These are phyloP conservation scores for Hydrochoerus hydrochaeris DNA, from an alignment of 2,113 vertebrate species.

Conservation along the genomic window DNA sequence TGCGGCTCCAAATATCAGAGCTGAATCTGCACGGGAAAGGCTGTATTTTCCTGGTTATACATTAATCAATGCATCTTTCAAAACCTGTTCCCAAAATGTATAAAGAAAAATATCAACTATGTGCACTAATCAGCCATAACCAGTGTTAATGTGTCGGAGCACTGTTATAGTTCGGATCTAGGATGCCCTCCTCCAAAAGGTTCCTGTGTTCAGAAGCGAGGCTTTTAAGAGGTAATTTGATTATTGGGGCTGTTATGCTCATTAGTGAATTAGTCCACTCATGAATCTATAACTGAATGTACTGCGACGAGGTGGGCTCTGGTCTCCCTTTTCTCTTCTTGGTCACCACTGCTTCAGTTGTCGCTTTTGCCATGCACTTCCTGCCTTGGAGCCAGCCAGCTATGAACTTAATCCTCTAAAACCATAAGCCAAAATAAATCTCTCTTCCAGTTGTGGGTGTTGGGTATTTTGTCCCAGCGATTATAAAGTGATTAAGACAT, in stretches of 20 bases:
- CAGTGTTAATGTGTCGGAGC: not conserved
- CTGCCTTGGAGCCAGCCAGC: not conserved
- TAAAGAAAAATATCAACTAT: not conserved
- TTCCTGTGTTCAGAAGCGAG: not conserved
- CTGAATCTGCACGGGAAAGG: no score
- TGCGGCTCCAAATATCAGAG: not conserved
- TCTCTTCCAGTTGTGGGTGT: not conserved
- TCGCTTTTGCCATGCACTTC: not conserved
- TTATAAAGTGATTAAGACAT: not conserved
- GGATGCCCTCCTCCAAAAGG: not conserved
- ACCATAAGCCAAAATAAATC: not conserved
- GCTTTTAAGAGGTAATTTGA: not conserved
- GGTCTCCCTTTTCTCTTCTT: not conserved
- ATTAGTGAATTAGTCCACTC: not conserved
- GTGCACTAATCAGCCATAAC: not conserved
- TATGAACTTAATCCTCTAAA: not conserved
- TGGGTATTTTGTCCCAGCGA: not conserved
- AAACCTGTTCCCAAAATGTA: not conserved
- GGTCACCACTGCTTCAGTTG: not conserved
- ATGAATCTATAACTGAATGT: not conserved
- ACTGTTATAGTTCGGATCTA: not conserved
- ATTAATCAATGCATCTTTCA: not conserved
- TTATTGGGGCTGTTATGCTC: not conserved
- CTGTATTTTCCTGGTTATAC: not conserved
- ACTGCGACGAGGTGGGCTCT: not conserved